Conservation (phyloP, 2,888 invertebrate genomes). For the Tholera decimalis region DNA sequence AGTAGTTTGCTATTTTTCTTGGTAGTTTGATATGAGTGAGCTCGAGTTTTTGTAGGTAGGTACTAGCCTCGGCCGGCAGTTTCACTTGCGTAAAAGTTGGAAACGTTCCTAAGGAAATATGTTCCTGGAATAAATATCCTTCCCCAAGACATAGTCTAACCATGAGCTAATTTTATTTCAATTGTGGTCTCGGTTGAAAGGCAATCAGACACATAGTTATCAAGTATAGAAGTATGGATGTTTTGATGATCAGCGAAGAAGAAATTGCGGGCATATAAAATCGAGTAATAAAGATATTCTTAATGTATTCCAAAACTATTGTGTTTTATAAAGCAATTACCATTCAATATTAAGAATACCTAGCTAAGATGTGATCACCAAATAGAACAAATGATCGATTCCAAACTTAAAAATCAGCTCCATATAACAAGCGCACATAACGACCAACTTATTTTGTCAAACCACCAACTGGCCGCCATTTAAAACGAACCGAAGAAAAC, state of each 20-base stretch:
- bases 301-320: background rate
- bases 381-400: background rate
- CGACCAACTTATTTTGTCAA: background rate
- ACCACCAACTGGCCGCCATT: slow-evolving; percentile 19
- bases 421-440: background rate
- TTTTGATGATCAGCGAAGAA: slow-evolving; percentile 6
- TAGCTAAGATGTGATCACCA: background rate
- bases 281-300: background rate
- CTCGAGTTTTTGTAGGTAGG: background rate
- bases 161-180: no score
- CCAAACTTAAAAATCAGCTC: background rate
- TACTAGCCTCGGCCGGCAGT: background rate
- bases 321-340: background rate
- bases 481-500: background rate
- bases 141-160: no score
- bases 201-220: no score
- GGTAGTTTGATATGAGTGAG: slow-evolving; percentile 1
- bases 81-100: background rate
- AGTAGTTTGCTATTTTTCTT: slow-evolving; percentile 34
- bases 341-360: background rate
- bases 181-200: no score
- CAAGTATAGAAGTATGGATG: no score
- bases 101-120: no score
- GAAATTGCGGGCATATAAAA: no score
- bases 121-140: no score